Conservation (phyloP, 1,140 invertebrate genomes). For the Chionoecetes opilio region DNA sequence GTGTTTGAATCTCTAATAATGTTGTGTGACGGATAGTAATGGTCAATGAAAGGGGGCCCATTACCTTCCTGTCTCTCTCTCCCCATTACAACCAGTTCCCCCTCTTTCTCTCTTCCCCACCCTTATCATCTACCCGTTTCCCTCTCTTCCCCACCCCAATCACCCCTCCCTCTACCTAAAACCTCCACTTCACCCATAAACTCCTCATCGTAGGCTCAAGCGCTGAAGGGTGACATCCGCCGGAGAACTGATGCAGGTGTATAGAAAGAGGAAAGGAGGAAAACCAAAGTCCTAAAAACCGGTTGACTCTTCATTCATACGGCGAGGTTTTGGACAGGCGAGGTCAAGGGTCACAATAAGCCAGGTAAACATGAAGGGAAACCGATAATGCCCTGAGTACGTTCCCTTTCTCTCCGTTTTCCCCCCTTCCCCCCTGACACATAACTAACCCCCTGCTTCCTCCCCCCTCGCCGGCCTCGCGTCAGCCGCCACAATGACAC, state of each 20-base stretch:
- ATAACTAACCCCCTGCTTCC: background rate
- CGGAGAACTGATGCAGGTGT: background rate
- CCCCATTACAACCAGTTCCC: background rate
- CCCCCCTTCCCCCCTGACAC: background rate
- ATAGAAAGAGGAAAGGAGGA: background rate
- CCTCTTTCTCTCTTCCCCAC: background rate
- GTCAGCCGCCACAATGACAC: slow-evolving; percentile 71
- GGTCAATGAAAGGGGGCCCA: background rate
- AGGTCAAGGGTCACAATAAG: background rate
- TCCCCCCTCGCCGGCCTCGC: slow-evolving; percentile 32
- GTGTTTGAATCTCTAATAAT: slow-evolving; percentile 32
- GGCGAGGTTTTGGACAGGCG: background rate
- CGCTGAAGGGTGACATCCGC: background rate
- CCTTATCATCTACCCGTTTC: too few species aligned
- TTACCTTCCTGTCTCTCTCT: background rate
- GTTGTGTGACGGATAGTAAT: background rate
- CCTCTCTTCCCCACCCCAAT: background rate
- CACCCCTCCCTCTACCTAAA: too few species aligned
- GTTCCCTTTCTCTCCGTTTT: background rate
- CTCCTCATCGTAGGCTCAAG: background rate
- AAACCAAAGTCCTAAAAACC: background rate
- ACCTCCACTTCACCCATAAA: background rate
- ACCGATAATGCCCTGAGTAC: background rate
- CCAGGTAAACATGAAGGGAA: slow-evolving; percentile 7
- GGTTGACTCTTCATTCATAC: background rate